Base-by-base conservation (phyloP, 2,113 vertebrate genomes). In the Pavo muticus region DNA sequence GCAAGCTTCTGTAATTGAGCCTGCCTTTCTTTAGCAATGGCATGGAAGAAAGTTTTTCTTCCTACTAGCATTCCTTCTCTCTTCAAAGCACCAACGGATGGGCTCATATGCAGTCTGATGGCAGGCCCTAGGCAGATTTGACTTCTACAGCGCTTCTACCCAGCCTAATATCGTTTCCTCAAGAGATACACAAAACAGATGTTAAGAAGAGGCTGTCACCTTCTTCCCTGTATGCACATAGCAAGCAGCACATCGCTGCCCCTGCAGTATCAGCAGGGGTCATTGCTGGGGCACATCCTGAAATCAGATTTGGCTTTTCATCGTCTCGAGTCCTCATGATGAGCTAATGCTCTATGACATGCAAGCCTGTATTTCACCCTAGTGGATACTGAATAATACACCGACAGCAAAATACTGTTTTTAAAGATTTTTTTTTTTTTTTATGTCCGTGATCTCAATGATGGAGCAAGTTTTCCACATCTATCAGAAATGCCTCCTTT, bases 311-410 rank as follows among this genome's bases (percentile, higher is more conserved):
- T 74, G 65, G 52, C 30, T 90, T 77, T 76, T 3, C 2, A 75
- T 52, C 12, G 8, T 37, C 72, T 17, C 35, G 13, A 19, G 35
- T 4, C 16, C 67, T 85, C 21, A 1, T 13, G 37, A 67, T 17
- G 19, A 39, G 44, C 40, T 24, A 79, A 85, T 23, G 24, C 5
- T 20, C 27, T 4, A 61, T 44, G 21, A 48, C 4, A 29, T 2
- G 2, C 9, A 70, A 63, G 17, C 30, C 40, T 57, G 35, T 37
- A 0, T 52, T 48, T 52, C 44, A 88, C 37, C 20, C 45, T 59
- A 20, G 30, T 1, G 3, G n/a, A 29, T 2, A 2, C 0, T 65
- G 25, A 88, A 69, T 83, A 25, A 35, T 10, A 40, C 0, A 72
- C 1, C 14, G 47, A 74, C 7, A 77, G 9, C 14, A 90, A 88